These are phyloP conservation scores for Climacteris rufus DNA, from an alignment of 2,113 vertebrate species.

Conservation along the genomic window DNA sequence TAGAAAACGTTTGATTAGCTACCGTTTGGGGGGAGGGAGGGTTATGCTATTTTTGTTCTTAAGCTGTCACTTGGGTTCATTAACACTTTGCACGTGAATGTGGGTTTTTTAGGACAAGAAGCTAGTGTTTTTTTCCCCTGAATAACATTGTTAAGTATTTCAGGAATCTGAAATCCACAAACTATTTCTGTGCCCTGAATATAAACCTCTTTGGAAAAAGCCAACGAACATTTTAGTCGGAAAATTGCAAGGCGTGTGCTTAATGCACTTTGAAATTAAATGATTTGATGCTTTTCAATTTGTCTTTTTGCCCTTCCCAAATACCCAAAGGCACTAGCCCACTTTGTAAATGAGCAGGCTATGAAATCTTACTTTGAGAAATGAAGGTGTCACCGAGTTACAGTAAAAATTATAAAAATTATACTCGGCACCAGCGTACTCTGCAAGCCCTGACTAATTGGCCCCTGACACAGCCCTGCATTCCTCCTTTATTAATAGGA, in stretches of 20 bases:
- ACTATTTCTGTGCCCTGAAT: slow-evolving; percentile 57
- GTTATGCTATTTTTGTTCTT: slow-evolving; percentile 21
- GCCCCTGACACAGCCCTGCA: background rate
- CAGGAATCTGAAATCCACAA: slow-evolving; percentile 54
- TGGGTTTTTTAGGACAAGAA: slow-evolving; percentile 32
- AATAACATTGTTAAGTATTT: slow-evolving; percentile 46
- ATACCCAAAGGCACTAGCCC: slow-evolving; percentile 66
- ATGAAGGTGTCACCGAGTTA: slow-evolving; percentile 32
- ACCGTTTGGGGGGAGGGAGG: background rate
- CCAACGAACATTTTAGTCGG: slow-evolving; percentile 3
- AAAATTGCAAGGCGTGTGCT: slow-evolving; percentile 29
- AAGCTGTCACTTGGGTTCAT: slow-evolving; percentile 14
- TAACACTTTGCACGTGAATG: slow-evolving; percentile 14
- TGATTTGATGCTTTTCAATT: slow-evolving; percentile 56
- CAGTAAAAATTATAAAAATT: slow-evolving; percentile 32
- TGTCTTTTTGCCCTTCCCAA: slow-evolving; percentile 63
- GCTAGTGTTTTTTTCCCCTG: background rate
- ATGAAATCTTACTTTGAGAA: slow-evolving; percentile 60
- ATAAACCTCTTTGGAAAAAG: slow-evolving; percentile 61
- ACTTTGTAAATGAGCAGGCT: slow-evolving; percentile 57
- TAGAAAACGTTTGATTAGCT: background rate
- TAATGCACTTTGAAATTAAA: slow-evolving; percentile 57
- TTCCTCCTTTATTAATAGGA: background rate
- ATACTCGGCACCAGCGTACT: background rate
- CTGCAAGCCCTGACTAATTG: background rate